Evolutionary conservation across 2,797 vertebrate genomes (phyloP).

Genomic region (Gymnoscopelus microlampas): DNA sequence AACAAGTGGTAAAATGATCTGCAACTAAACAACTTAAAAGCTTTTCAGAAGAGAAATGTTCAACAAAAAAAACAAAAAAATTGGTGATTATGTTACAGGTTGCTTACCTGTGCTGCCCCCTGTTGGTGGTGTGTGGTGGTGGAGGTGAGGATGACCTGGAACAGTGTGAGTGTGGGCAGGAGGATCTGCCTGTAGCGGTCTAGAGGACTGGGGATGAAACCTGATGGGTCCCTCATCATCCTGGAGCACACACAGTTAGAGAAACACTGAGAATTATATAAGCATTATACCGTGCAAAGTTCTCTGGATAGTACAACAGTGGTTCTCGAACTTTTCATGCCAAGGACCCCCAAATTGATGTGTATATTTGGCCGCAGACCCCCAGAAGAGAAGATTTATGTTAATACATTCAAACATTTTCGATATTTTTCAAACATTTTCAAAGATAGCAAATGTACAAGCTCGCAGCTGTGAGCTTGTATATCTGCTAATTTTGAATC

Average conservation of each 20-base stretch:
- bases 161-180: constrained; percentile 90
- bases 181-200: constrained; percentile 96
- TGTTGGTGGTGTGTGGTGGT: constrained; percentile 93
- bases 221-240: constrained; percentile 88
- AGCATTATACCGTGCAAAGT: no score
- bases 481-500: no score
- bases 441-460: no score
- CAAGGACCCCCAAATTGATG: no score
- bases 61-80: background rate
- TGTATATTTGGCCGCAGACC: no score
- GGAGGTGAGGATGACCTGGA: constrained; percentile 95
- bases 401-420: no score
- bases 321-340: no score
- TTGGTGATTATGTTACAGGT: background rate
- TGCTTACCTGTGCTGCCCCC: constrained; percentile 91
- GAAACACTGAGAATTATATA: background rate
- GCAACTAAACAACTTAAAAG: background rate
- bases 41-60: background rate
- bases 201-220: constrained; percentile 93
- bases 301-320: no score
- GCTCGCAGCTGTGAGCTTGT: no score
- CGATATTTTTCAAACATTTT: no score
- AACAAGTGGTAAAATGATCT: no score
- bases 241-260: constrained; percentile 65
- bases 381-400: no score